Percentiles rank a stretch among this genome's conserved stretches.
These are phyloP conservation scores for Diplodus sargus DNA, from an alignment of 2,797 vertebrate genomes.

Conservation along the genomic window DNA sequence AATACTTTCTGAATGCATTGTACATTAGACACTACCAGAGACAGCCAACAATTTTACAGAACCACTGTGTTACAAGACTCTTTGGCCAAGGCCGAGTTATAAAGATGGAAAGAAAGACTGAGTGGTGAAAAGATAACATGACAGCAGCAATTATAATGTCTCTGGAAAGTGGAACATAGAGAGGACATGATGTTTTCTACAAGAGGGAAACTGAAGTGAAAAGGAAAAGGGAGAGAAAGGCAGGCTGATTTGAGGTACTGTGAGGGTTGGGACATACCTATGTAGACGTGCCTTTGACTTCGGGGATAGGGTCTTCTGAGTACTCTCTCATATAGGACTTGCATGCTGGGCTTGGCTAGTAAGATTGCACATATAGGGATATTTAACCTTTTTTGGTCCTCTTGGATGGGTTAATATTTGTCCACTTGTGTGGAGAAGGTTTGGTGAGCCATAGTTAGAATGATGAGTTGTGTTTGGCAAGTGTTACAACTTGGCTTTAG, in stretches of 20 bases:
- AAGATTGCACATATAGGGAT: slow-evolving; percentile 96
- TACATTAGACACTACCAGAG: slow-evolving; percentile 36
- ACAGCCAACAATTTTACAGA: slow-evolving; percentile 28
- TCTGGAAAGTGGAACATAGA: slow-evolving; percentile 49
- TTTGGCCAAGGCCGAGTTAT: slow-evolving; percentile 21
- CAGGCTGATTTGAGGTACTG: slow-evolving; percentile 64
- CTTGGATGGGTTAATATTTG: slow-evolving; percentile 58
- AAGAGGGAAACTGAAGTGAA: slow-evolving; percentile 65
- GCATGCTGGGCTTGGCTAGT: slow-evolving; percentile 99
- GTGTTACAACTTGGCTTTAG: slow-evolving; percentile 41
- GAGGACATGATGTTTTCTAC: slow-evolving; percentile 44
- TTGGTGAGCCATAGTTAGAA: slow-evolving; percentile 37
- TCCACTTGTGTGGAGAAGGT: slow-evolving; percentile 50
- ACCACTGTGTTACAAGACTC: slow-evolving; percentile 17
- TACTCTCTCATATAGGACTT: slow-evolving; percentile 99
- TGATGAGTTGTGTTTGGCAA: slow-evolving; percentile 25
- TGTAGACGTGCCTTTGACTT: slow-evolving; percentile 93
- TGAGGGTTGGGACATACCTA: slow-evolving; percentile 93
- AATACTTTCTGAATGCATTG: too few species aligned
- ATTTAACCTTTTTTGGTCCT: slow-evolving; percentile 86
- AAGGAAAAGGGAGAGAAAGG: slow-evolving; percentile 64
- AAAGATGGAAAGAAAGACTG: slow-evolving; percentile 56
- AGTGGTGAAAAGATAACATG: slow-evolving; percentile 48
- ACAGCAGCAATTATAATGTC: slow-evolving; percentile 42
- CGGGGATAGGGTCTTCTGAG: slow-evolving; percentile 99